Conservation (phyloP, 1,140 invertebrate species). For the Apolygus lucorum region DNA sequence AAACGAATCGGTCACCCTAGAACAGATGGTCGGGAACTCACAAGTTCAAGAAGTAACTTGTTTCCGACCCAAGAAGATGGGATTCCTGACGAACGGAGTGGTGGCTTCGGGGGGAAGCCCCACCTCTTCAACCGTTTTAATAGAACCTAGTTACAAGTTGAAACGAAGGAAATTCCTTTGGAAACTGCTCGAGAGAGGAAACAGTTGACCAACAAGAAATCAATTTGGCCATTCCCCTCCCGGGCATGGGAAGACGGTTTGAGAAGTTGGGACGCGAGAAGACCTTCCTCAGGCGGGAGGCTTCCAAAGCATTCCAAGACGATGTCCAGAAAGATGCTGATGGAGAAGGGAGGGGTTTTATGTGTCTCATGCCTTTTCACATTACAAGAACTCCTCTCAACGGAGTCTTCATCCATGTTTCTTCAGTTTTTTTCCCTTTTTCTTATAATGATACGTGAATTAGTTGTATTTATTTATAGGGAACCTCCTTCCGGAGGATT, state of each 20-base stretch:
- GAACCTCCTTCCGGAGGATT: too few relatives aligned
- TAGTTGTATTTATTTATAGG: not conserved
- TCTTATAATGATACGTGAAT: not conserved
- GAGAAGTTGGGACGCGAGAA: not conserved
- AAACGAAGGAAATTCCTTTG: not conserved
- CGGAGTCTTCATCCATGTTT: not conserved
- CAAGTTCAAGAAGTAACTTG: conserved; percentile 1
- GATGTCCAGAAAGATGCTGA: not conserved
- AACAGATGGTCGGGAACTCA: not conserved
- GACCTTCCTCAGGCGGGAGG: not conserved
- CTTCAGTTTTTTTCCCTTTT: not conserved
- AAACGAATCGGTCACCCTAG: not conserved
- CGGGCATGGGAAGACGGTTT: not conserved
- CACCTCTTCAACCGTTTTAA: not conserved
- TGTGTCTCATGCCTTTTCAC: not conserved
- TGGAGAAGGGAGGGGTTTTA: not conserved
- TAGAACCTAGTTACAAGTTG: conserved; percentile 1
- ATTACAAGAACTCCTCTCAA: not conserved
- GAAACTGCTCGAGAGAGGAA: not conserved
- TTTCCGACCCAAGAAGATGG: not conserved
- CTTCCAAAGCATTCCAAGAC: not conserved
- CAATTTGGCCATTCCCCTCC: not conserved
- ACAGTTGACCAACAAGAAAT: not conserved
- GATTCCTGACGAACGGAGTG: too few relatives aligned
- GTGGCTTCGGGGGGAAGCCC: too few relatives aligned